Conservation (phyloP, 2,113 vertebrate species). For the Erpornis zantholeuca region DNA sequence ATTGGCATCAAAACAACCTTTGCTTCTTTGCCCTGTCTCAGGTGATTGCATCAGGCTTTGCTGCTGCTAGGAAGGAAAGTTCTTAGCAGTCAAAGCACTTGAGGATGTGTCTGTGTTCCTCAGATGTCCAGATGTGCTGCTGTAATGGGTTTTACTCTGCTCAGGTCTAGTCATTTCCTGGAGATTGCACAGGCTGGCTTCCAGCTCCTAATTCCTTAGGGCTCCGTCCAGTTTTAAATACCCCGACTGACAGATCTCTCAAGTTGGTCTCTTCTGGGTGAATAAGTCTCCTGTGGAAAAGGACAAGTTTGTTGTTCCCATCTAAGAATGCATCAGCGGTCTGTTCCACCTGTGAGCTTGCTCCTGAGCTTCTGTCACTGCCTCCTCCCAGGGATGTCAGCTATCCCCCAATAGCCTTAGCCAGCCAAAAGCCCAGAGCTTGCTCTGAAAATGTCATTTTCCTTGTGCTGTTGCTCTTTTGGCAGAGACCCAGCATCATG, state of each 20-base stretch:
- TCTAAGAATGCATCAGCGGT: not conserved
- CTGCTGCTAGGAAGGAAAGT: not conserved
- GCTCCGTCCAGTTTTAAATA: not conserved
- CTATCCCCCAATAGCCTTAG: not conserved
- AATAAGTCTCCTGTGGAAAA: not conserved
- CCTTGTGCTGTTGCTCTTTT: not conserved
- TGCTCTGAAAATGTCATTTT: not conserved
- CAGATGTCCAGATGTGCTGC: not conserved
- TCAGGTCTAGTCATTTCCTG: not conserved
- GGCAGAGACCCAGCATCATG: not conserved
- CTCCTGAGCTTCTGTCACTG: not conserved
- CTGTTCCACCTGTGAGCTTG: not conserved
- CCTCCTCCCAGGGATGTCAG: not conserved
- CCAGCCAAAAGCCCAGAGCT: not conserved
- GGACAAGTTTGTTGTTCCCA: not conserved
- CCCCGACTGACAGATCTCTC: not conserved
- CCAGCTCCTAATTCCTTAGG: not conserved
- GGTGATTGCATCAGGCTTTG: not conserved
- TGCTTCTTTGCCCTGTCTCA: not conserved
- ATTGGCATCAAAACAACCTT: not conserved
- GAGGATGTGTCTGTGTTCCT: not conserved
- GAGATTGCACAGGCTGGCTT: not conserved
- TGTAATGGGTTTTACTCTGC: not conserved
- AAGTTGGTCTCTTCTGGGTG: not conserved
- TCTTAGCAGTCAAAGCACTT: accelerated